Percentiles rank a stretch among this genome's conserved stretches.
phyloP scores from a whole-genome alignment of 2,113 vertebrate species.

The Meles meles region DNA sequence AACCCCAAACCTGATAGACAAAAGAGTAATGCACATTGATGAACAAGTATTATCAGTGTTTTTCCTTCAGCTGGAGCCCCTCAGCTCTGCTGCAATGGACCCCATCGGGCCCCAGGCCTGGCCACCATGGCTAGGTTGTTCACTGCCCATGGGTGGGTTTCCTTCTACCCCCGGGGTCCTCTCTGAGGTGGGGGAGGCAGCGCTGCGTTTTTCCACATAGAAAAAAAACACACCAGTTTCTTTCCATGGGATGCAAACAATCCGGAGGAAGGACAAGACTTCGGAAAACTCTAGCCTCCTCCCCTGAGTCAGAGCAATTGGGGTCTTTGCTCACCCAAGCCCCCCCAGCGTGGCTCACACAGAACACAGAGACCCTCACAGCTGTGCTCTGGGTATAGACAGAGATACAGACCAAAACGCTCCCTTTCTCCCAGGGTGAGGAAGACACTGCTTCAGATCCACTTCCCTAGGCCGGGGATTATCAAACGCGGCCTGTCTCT shows the following conservation, averaged over 20 bases:
- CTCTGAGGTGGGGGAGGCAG: neutral
- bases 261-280: neutral
- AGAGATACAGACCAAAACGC: neutral
- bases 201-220: neutral
- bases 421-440: fast-evolving
- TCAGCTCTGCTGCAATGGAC: neutral
- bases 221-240: neutral
- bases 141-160: neutral
- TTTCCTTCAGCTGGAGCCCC: neutral
- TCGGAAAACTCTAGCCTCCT: neutral
- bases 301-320: neutral
- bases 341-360: neutral
- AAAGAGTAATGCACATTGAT: neutral
- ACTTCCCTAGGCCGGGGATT: neutral
- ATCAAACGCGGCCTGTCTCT: neutral
- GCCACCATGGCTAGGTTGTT: neutral
- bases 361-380: neutral
- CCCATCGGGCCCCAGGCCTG: fast-evolving
- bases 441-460: neutral
- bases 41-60: neutral
- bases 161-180: neutral
- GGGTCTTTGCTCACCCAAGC: neutral
- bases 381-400: neutral
- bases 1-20: neutral
- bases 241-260: neutral